These are phyloP conservation scores for Xyrichtys novacula DNA, from an alignment of 2,797 vertebrate species.

Conservation along the genomic window DNA sequence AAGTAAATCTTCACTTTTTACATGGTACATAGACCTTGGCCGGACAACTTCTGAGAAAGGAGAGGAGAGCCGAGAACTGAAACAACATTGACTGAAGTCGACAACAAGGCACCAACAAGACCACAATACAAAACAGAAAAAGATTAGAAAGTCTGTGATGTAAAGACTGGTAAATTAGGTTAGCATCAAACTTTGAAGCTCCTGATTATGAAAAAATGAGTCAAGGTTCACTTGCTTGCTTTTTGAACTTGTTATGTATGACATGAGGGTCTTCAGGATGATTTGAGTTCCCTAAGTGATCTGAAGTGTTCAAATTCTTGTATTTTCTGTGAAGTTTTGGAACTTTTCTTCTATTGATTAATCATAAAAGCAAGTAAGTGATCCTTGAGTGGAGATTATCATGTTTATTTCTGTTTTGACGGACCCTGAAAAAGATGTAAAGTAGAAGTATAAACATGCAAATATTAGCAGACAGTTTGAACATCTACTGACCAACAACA, in stretches of 20 bases:
- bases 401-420: neutral
- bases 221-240: neutral
- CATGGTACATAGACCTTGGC: constrained; percentile 25
- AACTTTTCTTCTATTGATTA: no score
- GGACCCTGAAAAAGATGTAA: neutral
- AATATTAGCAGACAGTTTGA: neutral
- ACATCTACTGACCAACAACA: constrained; percentile 1
- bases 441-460: neutral
- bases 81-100: constrained; percentile 40
- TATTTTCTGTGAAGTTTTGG: no score
- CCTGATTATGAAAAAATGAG: neutral
- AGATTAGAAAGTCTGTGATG: constrained; percentile 7
- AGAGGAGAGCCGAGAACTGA: constrained; percentile 31
- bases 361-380: neutral
- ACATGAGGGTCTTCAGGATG: no score
- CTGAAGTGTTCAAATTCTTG: no score
- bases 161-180: constrained; percentile 20
- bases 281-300: no score
- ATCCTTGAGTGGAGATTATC: neutral
- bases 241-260: no score
- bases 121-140: constrained; percentile 49
- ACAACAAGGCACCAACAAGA: constrained; percentile 53
- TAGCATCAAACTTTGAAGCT: neutral
- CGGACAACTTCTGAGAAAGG: constrained; percentile 24
- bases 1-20: constrained; percentile 37